Percentiles rank a stretch among this genome's conserved stretches.
Conservation (phyloP, 2,113 vertebrate species). For the Canis aureus region DNA sequence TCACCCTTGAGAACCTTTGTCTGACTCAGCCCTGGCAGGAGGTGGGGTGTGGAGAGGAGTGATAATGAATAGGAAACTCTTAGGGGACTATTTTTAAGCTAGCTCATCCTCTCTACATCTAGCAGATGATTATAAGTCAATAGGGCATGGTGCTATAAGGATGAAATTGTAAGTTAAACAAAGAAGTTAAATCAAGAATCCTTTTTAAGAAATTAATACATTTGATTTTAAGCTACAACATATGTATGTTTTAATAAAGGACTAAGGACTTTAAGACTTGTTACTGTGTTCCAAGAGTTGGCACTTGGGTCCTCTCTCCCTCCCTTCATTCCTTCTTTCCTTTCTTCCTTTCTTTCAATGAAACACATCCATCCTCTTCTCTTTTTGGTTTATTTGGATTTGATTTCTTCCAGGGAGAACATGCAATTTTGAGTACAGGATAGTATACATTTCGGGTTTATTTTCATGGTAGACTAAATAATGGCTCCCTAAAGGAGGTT, state of each 20-base stretch:
- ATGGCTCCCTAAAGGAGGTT: not conserved
- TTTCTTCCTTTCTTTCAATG: not conserved
- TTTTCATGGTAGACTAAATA: not conserved
- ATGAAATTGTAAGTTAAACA: not conserved
- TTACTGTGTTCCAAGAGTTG: not conserved
- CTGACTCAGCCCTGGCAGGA: not conserved
- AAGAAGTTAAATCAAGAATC: not conserved
- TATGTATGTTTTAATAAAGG: not conserved
- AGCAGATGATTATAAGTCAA: not conserved
- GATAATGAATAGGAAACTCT: not conserved
- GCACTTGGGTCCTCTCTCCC: not conserved
- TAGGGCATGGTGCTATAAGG: not conserved
- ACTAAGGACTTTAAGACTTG: not conserved
- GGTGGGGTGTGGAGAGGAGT: not conserved
- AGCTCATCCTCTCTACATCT: not conserved
- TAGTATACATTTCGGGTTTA: not conserved
- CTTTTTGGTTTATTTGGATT: not conserved
- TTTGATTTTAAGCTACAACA: not conserved
- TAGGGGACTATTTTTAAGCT: not conserved
- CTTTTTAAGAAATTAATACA: not conserved
- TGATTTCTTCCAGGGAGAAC: not conserved
- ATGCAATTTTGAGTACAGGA: not conserved
- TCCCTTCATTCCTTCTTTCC: accelerated
- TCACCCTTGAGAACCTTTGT: not conserved
- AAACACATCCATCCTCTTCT: not conserved